Evolutionary conservation across 2,888 invertebrate genomes (phyloP).

Genomic region (Poecilus cupreus): DNA sequence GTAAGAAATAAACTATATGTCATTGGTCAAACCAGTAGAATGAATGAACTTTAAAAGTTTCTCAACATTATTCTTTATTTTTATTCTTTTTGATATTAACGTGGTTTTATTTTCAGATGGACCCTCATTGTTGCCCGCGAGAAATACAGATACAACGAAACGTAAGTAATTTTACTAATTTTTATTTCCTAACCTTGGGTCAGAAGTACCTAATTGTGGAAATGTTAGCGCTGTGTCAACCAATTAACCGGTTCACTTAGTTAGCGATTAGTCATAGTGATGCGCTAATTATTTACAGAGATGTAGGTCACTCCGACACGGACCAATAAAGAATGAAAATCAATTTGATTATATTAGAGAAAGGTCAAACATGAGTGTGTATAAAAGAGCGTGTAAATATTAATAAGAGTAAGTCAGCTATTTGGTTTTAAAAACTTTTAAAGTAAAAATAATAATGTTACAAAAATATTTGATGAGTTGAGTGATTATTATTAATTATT

Average conservation of each 20-base stretch:
- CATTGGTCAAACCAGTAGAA: too few relatives aligned
- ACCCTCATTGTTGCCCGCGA: not conserved
- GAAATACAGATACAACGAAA: not conserved
- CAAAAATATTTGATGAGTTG: not conserved
- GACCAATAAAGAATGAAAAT: not conserved
- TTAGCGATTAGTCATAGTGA: conserved; percentile 56
- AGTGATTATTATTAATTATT: conserved; percentile 13
- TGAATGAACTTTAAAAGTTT: too few relatives aligned
- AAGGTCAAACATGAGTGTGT: not conserved
- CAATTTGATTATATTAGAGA: not conserved
- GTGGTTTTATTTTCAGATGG: not conserved
- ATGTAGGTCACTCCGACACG: conserved; percentile 36
- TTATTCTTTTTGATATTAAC: not conserved
- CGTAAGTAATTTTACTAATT: conserved; percentile 10
- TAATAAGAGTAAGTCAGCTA: not conserved
- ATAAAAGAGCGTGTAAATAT: not conserved
- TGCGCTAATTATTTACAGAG: conserved; percentile 29
- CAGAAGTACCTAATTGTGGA: conserved; percentile 24
- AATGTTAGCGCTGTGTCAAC: conserved; percentile 39
- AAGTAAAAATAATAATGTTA: not conserved
- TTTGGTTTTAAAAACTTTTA: too few relatives aligned
- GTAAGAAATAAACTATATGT: too few relatives aligned
- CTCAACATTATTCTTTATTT: too few relatives aligned
- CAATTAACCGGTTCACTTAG: conserved; percentile 51
- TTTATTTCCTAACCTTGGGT: conserved; percentile 36